Conservation (phyloP, 1,140 invertebrate species). For the Diorhabda sublineata region DNA sequence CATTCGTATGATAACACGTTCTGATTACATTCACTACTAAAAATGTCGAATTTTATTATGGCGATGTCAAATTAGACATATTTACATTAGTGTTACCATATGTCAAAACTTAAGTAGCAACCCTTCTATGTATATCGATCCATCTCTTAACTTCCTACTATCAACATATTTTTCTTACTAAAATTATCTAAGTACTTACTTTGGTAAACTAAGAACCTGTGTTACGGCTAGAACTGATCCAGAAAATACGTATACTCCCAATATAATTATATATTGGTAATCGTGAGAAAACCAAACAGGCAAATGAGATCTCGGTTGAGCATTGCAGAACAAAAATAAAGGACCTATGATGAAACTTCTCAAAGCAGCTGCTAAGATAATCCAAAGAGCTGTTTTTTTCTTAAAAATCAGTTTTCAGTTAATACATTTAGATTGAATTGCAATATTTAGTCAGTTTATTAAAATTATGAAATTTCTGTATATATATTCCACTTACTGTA, state of each 20-base stretch:
- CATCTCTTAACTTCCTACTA: too few species aligned
- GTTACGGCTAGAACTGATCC: background rate
- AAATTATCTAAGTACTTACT: background rate
- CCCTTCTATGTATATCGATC: too few species aligned
- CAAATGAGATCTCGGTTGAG: background rate
- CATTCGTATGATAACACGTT: too few species aligned
- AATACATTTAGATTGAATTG: too few species aligned
- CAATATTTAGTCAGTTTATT: too few species aligned
- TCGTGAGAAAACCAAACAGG: constrained; percentile 1
- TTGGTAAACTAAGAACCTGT: background rate
- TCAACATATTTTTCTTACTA: too few species aligned
- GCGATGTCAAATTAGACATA: too few species aligned
- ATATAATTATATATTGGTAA: constrained; percentile 1
- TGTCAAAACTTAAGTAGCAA: too few species aligned
- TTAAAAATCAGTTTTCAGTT: background rate
- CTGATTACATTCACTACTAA: too few species aligned
- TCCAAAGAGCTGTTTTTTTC: background rate
- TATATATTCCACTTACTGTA: background rate
- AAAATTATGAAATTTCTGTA: too few species aligned
- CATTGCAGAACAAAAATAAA: background rate
- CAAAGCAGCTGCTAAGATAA: background rate
- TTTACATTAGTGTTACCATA: too few species aligned
- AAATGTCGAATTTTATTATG: too few species aligned
- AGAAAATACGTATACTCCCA: background rate
- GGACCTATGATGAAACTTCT: background rate